Base-by-base conservation (phyloP, 2,113 vertebrate genomes). In the Anhinga anhinga region DNA sequence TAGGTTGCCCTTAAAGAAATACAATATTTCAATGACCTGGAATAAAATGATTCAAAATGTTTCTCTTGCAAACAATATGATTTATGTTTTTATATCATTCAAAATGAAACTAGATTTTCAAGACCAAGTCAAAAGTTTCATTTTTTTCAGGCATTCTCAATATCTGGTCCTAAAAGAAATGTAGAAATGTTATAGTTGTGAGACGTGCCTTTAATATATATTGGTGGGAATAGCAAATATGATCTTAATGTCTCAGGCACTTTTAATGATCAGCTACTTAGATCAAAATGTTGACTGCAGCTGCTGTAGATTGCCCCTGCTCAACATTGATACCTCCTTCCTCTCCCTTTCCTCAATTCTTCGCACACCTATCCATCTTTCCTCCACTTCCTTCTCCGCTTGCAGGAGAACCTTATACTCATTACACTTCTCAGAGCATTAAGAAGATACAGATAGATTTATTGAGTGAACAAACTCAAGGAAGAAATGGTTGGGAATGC, bases 351-450 rank as follows among this genome's bases (percentile, higher is more conserved):
- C 72, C 77, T 76, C 65, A 82, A 85, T 72, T 88, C 77, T 88
- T 50, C 69, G 58, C 47, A 38, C 38, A 81, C 45, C 45, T 36
- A 92, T 88, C 62, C 78, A 69, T 93, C 91, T 78, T 76, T 56
- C 42, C 13, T 42, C 42, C 42, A 42, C 42, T 42, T 42, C 42
- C 42, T 14, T 15, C 42, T 42, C 42, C 89, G 44, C 49, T 94
- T 78, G 56, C 89, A 93, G 52, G 42, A 21, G 38, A 89, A 63
- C 50, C 45, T 94, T 63, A 44, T 6, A 65, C 73, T 94, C 94
- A 95, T 96, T 96, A 63, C 78, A 89, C 36, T 94, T 96, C 93
- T 89, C 84, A 82, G 84, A 93, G 65, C 73, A 93, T 96, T 95
- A 94, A 65, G 76, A 83, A 89, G 84, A 84, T n/a, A 10, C 38